Conservation (phyloP, 1,140 invertebrate genomes). For the Charaxes varanes region DNA sequence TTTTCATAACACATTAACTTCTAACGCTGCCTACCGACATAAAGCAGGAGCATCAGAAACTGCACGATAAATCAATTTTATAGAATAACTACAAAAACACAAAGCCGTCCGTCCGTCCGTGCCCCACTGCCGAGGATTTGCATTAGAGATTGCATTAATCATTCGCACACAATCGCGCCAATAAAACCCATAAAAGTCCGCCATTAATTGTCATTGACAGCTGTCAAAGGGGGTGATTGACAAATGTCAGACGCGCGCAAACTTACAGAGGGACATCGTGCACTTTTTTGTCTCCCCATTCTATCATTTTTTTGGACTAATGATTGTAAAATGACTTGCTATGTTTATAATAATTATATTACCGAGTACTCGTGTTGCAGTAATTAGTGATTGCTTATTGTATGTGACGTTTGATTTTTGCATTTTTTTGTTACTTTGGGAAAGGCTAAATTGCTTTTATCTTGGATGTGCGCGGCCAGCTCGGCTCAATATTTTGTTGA, state of each 20-base stretch:
- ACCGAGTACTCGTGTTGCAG: neutral
- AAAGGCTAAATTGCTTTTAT: too few species aligned
- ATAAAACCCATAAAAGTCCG: slow-evolving; percentile 66
- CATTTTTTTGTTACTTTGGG: too few species aligned
- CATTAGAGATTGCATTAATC: slow-evolving; percentile 71
- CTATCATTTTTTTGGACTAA: slow-evolving; percentile 25
- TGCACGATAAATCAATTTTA: slow-evolving; percentile 61
- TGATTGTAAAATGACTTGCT: slow-evolving; percentile 40
- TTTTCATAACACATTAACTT: slow-evolving; percentile 19
- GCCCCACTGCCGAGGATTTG: slow-evolving; percentile 52
- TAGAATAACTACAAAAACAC: slow-evolving; percentile 49
- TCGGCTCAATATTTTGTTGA: too few species aligned
- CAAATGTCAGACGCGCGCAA: slow-evolving; percentile 59
- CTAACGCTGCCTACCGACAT: slow-evolving; percentile 29
- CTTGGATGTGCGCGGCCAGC: too few species aligned
- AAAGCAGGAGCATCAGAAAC: slow-evolving; percentile 19
- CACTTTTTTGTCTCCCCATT: slow-evolving; percentile 20
- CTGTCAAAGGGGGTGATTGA: slow-evolving; percentile 62
- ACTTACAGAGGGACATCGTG: slow-evolving; percentile 39
- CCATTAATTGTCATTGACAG: slow-evolving; percentile 70
- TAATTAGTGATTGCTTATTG: slow-evolving; percentile 10
- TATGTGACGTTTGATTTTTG: neutral
- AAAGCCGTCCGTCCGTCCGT: slow-evolving; percentile 37
- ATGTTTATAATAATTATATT: slow-evolving; percentile 2
- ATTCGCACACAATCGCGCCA: slow-evolving; percentile 53